Evolutionary conservation across 1,140 invertebrate genomes (phyloP).

Genomic region (Eupristina koningsbergeri): DNA sequence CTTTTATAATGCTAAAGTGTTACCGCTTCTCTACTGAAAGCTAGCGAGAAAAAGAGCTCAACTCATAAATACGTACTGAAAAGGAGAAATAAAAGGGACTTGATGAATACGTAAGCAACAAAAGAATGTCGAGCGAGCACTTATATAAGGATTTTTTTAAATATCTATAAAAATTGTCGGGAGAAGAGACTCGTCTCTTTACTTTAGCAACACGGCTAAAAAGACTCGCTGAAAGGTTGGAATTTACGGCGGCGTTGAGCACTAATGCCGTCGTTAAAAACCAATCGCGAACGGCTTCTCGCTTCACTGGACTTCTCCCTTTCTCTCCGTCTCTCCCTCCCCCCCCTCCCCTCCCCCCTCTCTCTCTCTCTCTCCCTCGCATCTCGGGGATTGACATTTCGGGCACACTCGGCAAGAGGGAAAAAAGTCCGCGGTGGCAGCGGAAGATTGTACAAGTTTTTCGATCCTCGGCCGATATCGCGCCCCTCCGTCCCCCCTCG

Average conservation of each 20-base stretch:
- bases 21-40: not conserved
- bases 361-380: not conserved
- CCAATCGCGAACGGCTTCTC: conserved; percentile 36
- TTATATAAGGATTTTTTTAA: not conserved
- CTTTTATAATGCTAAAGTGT: not conserved
- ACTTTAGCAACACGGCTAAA: not conserved
- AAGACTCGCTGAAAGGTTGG: not conserved
- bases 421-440: conserved; percentile 35
- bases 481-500: conserved; percentile 52
- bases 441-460: conserved; percentile 71
- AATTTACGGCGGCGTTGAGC: not conserved
- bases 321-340: no score
- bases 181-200: not conserved
- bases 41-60: not conserved
- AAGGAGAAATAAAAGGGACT: no score
- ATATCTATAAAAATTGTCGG: not conserved
- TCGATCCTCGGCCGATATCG: conserved; percentile 55
- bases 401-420: conserved; percentile 66
- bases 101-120: not conserved
- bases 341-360: not conserved
- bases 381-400: conserved; percentile 64
- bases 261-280: conserved; percentile 49
- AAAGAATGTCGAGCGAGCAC: not conserved
- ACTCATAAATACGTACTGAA: no score
- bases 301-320: no score